Base-by-base conservation (phyloP, 2,888 invertebrate genomes). In the Tinea semifulvella region DNA sequence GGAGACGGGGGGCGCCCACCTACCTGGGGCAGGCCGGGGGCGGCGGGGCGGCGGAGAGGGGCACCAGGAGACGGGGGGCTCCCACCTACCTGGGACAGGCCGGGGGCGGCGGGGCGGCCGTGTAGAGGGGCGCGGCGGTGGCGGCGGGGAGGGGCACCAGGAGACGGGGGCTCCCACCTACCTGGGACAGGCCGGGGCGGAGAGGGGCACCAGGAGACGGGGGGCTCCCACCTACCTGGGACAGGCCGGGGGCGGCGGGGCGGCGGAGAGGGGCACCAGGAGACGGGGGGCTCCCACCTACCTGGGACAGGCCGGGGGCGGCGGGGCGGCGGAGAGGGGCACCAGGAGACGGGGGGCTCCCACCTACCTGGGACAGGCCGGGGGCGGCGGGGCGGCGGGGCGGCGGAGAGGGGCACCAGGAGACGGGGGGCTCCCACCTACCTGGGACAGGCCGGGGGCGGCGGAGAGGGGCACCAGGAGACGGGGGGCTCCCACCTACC, bases 101-200 rank as follows among this genome's bases (percentile, higher is more conserved):
- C 85, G 61, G 47, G 80, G 80, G 50, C 86, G 84, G 72, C 86
- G 85, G 0, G 84, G 79, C 4, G 86, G 85, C 8, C 77, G 60
- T 65, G 46, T 82, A 86, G 1, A 82, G 62, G n/a, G 79, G 69
- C 7, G 89, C 87, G 54, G 89, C 73, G 2, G 86, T 84, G 46
- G 85, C 85, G 1, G 89, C 85, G 51, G 90, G 63, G 42, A 90
- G 73, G 90, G 90, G 90, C 10, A 89, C 89, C n/a, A n/a, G n/a
- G n/a, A n/a, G n/a, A n/a, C n/a, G n/a, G n/a, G n/a, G n/a, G n/a
- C n/a, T n/a, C n/a, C n/a, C n/a, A n/a, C n/a, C n/a, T n/a, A n/a
- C n/a, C n/a, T n/a, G n/a, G n/a, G n/a, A n/a, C n/a, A n/a, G n/a
- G n/a, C n/a, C n/a, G n/a, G n/a, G 50, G 85, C 84, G 43, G 89